Evolutionary conservation across 1,140 invertebrate species (phyloP).

Genomic region (Procambarus virginalis): DNA sequence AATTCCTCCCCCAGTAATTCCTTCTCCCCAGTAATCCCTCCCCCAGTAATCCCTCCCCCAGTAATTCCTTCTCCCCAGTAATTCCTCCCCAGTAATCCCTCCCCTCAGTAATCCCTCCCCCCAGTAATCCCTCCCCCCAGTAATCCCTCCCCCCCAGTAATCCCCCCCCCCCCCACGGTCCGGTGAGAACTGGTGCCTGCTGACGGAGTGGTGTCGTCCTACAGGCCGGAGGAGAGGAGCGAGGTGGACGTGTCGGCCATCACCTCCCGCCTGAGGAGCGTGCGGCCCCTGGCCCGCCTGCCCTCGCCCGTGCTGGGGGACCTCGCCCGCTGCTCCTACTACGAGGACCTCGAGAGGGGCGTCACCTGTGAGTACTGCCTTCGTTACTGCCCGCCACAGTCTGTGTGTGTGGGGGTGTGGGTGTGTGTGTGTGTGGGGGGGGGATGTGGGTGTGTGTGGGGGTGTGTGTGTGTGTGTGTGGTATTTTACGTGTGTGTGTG

Average conservation of each 20-base stretch:
- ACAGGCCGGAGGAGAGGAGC: constrained; percentile 53
- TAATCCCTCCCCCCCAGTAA: no score
- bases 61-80: no score
- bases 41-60: neutral
- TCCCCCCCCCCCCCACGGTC: neutral
- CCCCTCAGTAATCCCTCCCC: neutral
- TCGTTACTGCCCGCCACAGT: no score
- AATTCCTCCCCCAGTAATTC: no score
- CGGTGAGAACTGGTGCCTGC: neutral
- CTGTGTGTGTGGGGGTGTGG: no score
- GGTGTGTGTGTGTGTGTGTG: no score
- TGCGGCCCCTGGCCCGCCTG: constrained; percentile 33
- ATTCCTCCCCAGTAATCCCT: neutral
- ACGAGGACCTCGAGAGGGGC: constrained; percentile 56
- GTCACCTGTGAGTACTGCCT: constrained; percentile 43
- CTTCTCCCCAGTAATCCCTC: neutral
- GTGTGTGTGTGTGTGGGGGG: no score
- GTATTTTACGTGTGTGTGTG: no score
- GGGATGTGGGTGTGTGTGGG: no score
- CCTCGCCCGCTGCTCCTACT: constrained; percentile 47
- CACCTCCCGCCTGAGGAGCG: constrained; percentile 6
- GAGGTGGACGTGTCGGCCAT: constrained; percentile 34
- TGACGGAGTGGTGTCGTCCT: neutral
- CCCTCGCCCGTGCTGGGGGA: constrained; percentile 43
- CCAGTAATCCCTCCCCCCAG: neutral